A percentile compares a stretch with the other conserved stretches of the same genome.
Evolutionary conservation across 2,888 invertebrate species (phyloP).

Genomic region (Acronicta alni): DNA sequence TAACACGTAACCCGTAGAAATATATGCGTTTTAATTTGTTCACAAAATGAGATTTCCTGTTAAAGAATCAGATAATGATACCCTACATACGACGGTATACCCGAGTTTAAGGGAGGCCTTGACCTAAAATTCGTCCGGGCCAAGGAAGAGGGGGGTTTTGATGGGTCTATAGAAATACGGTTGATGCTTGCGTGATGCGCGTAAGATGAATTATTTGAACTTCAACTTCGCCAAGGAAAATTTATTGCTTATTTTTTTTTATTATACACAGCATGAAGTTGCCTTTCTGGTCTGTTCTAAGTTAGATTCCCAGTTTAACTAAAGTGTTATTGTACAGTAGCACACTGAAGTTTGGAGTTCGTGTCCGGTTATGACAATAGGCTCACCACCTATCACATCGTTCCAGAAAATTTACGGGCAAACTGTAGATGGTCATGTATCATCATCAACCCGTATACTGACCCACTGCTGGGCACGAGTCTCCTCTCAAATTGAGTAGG

Average conservation of each 20-base stretch:
- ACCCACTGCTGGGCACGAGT: too few relatives aligned
- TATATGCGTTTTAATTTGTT: constrained; percentile 47
- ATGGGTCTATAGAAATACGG: constrained; percentile 52
- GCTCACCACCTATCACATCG: too few relatives aligned
- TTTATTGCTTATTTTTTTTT: not conserved
- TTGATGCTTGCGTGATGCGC: constrained; percentile 36
- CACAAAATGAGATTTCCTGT: constrained; percentile 51
- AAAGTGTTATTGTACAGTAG: too few relatives aligned
- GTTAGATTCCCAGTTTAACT: too few relatives aligned
- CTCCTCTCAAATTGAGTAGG: too few relatives aligned
- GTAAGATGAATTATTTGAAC: constrained; percentile 47
- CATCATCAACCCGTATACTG: too few relatives aligned
- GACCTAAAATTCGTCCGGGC: constrained; percentile 45
- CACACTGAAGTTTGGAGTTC: too few relatives aligned
- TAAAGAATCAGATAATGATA: constrained; percentile 55
- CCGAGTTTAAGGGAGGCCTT: constrained; percentile 49
- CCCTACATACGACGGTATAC: constrained; percentile 46
- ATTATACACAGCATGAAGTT: too few relatives aligned
- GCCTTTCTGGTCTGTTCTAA: too few relatives aligned
- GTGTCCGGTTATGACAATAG: too few relatives aligned
- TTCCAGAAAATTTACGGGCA: too few relatives aligned
- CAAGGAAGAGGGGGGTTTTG: constrained; percentile 38
- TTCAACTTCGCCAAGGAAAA: constrained; percentile 8
- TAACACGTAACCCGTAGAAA: constrained; percentile 23
- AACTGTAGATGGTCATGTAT: too few relatives aligned